Conservation (phyloP, 2,113 vertebrate genomes). For the Phyllostomus discolor region DNA sequence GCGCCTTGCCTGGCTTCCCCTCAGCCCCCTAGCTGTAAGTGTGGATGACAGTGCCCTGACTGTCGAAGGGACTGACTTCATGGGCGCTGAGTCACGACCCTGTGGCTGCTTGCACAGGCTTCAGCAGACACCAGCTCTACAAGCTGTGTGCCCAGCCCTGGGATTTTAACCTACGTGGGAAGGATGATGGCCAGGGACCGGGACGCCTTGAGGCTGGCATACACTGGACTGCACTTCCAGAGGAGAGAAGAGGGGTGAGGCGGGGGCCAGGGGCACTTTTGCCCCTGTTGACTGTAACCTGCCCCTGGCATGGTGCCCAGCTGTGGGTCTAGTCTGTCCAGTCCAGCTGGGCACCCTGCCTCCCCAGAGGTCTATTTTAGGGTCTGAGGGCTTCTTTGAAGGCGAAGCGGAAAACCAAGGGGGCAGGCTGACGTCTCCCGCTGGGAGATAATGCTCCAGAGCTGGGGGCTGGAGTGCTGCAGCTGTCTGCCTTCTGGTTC, state of each 20-base stretch:
- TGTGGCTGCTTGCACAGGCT: background rate
- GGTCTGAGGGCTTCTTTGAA: background rate
- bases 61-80: background rate
- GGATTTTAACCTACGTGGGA: background rate
- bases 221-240: background rate
- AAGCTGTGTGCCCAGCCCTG: background rate
- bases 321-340: background rate
- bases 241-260: background rate
- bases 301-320: background rate
- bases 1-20: background rate
- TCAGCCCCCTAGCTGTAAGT: background rate
- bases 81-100: conserved; percentile 38
- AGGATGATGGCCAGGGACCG: background rate
- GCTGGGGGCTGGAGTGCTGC: background rate
- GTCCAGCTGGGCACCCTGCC: background rate
- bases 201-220: background rate
- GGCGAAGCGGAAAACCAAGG: background rate
- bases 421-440: background rate
- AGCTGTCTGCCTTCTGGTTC: background rate
- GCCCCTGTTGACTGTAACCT: background rate
- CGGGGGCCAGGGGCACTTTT: background rate
- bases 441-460: background rate
- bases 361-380: conserved; percentile 33
- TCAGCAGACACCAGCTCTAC: background rate
- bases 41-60: background rate